A percentile compares a stretch with the other conserved stretches of the same genome.
Conservation (phyloP, 2,113 vertebrate genomes). For the Parus major region DNA sequence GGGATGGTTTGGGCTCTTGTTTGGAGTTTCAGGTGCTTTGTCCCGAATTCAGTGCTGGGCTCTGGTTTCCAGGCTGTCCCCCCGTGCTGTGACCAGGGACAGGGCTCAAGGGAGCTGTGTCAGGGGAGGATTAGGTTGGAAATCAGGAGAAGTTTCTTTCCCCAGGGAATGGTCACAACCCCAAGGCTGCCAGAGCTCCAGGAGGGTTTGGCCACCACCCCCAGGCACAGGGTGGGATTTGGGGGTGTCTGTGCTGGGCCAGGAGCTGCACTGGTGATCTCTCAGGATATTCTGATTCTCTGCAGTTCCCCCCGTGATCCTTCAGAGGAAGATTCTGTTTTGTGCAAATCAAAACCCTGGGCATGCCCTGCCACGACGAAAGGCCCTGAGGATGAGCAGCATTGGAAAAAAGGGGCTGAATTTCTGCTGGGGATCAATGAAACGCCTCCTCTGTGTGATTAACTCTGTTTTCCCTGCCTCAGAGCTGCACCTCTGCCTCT, state of each 20-base stretch:
- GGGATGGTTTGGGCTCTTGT: not conserved
- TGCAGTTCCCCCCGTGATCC: not conserved
- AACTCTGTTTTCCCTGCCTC: not conserved
- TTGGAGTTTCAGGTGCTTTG: not conserved
- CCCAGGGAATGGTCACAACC: too few relatives aligned
- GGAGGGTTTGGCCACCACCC: not conserved
- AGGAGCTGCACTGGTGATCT: not conserved
- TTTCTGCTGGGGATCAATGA: not conserved
- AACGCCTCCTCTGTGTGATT: not conserved
- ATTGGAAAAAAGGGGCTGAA: not conserved
- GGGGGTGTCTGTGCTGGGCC: not conserved
- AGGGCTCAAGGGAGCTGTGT: not conserved
- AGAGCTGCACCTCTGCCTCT: not conserved
- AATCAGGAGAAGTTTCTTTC: not conserved
- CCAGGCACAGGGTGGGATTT: not conserved
- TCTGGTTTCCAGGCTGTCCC: not conserved
- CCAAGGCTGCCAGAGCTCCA: not conserved
- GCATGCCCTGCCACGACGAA: not conserved
- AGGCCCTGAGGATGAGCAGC: not conserved
- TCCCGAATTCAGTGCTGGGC: not conserved
- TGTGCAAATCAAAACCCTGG: not conserved
- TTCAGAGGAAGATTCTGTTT: not conserved
- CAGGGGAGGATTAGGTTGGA: not conserved
- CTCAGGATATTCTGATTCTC: not conserved
- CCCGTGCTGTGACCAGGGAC: not conserved